Evolutionary conservation across 2,113 vertebrate genomes (phyloP).

Genomic region (Pogona vitticeps): DNA sequence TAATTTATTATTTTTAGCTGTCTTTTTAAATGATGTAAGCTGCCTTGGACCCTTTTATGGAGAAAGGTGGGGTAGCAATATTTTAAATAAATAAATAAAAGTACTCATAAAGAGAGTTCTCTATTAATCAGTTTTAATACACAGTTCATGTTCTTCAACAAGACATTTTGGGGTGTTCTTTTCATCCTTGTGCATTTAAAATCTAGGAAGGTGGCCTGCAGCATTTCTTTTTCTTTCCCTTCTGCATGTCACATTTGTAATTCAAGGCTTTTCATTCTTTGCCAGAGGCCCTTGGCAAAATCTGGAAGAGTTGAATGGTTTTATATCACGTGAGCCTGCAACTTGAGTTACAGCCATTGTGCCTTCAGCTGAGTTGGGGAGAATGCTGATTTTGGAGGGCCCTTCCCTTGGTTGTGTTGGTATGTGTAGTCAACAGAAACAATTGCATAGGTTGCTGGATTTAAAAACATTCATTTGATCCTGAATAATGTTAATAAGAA

Average conservation of each 20-base stretch:
- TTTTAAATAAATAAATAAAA: too few relatives aligned
- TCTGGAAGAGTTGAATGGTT: constrained; percentile 22
- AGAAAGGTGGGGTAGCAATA: too few relatives aligned
- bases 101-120: too few relatives aligned
- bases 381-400: constrained; percentile 14
- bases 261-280: constrained; percentile 14
- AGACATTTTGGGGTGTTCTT: too few relatives aligned
- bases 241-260: constrained; percentile 16
- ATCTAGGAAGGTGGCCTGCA: neutral
- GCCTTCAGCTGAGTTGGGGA: neutral
- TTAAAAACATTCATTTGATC: neutral
- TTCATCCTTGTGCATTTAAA: constrained; percentile 1
- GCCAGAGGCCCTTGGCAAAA: constrained; percentile 12
- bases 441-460: neutral
- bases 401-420: neutral
- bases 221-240: neutral
- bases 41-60: too few relatives aligned
- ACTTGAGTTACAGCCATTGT: constrained; percentile 20
- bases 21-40: too few relatives aligned
- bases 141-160: too few relatives aligned
- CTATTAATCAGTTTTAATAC: too few relatives aligned
- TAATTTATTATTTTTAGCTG: too few relatives aligned
- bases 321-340: constrained; percentile 36
- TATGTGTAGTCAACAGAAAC: constrained; percentile 7
- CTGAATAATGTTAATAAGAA: neutral